Conservation (phyloP, 2,888 invertebrate genomes). For the Teleogryllus oceanicus region DNA sequence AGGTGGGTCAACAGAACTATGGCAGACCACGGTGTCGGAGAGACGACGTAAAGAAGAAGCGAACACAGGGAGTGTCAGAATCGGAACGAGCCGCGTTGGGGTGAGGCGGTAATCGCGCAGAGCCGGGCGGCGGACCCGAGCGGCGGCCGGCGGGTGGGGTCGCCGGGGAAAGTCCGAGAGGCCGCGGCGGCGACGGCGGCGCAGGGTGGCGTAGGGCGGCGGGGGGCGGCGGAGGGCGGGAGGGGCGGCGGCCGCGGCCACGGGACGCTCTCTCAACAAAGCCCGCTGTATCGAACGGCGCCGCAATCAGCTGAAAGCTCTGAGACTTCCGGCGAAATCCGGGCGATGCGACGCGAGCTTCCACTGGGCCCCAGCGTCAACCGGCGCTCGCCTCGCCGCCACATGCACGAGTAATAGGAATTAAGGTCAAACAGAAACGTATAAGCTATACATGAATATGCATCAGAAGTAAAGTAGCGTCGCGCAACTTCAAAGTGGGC, state of each 20-base stretch:
- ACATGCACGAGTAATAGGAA: too few species aligned
- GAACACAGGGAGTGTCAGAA: too few species aligned
- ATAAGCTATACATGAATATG: background rate
- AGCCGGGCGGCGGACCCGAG: too few species aligned
- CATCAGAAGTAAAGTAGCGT: background rate
- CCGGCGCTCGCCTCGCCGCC: too few species aligned
- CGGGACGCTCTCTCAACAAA: background rate
- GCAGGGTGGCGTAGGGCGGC: background rate
- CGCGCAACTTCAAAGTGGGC: background rate
- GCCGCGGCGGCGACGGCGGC: background rate
- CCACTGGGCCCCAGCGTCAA: too few species aligned
- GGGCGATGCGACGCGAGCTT: background rate
- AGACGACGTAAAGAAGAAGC: too few species aligned
- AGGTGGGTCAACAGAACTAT: too few species aligned
- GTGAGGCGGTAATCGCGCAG: too few species aligned
- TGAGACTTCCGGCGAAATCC: background rate
- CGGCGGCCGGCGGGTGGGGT: too few species aligned
- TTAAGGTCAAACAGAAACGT: background rate
- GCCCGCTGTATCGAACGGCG: background rate
- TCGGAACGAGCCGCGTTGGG: too few species aligned
- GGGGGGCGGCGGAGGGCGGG: background rate
- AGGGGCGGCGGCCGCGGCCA: background rate
- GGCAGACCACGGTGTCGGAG: too few species aligned
- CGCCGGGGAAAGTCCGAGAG: background rate
- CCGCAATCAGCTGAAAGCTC: slow-evolving; percentile 10